Base-by-base conservation (phyloP, 2,797 vertebrate genomes). In the Kryptopterus vitreolus region DNA sequence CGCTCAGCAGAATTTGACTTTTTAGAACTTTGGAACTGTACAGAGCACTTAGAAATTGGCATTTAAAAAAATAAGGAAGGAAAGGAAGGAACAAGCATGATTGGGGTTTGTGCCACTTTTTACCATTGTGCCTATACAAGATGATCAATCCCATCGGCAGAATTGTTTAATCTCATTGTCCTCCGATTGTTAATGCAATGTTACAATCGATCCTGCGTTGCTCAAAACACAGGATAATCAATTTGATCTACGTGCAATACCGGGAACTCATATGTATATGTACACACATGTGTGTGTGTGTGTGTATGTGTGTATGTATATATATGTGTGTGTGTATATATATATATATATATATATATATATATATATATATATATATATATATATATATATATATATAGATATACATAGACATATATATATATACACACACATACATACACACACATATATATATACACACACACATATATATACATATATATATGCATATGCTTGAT, bases 71-170 rank as follows among this genome's bases (percentile, higher is more conserved):
- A 31, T 50, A 61, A 50, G 50, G 10, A 72, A 52, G n/a, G 20
- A 26, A 16, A 43, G 20, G n/a, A 29, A 29, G 6, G 13, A 26
- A 43, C n/a, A 70, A 22, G 62, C 57, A 57, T 31, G 73, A 43
- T 76, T 52, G 46, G 59, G 31, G 20, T 82, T 84, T 75, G 76
- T 84, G 86, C 86, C 82, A 85, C 81, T 81, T 83, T 85, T 61
- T 73, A 81, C 86, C 84, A 73, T 84, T 84, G 86, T 87, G 86
- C 86, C 86, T 87, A 82, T 50, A 84, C 55, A 81, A 79, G 29
- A 70, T 18, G 16, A 83, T 80, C 70, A 35, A 57, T 73, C 61
- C 31, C 59, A 31, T 53, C 77, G 33, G 46, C 43, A 55, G 61
- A 59, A 16, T 68, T 68, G 31, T 72, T 62, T 26, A n/a, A 68